A percentile compares a stretch with the other conserved stretches of the same genome.
phyloP scores from a whole-genome alignment of 1,140 invertebrate species.

The Brachionus calyciflorus region DNA sequence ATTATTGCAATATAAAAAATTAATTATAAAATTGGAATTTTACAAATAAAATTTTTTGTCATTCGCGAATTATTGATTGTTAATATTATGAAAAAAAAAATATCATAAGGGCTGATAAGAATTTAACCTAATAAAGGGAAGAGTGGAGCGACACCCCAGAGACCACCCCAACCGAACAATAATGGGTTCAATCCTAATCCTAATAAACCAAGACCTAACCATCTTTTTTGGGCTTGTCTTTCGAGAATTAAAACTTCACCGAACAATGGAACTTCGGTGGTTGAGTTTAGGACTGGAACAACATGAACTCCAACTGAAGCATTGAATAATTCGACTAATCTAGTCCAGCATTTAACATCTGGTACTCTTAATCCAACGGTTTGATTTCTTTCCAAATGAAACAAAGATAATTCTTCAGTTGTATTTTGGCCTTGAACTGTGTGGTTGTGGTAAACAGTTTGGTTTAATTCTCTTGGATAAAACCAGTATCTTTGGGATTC shows the following conservation, averaged over 20 bases:
- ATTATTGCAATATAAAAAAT: no score
- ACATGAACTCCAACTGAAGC: no score
- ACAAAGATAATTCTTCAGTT: background rate
- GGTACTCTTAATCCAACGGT: constrained; percentile 22
- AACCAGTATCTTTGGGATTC: constrained; percentile 16
- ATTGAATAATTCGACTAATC: constrained; percentile 40
- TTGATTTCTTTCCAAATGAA: background rate
- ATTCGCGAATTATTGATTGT: no score
- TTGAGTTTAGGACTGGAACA: no score
- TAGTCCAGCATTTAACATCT: constrained; percentile 29
- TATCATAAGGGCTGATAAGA: no score
- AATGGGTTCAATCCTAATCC: background rate
- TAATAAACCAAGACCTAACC: background rate
- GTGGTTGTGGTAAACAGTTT: constrained; percentile 40
- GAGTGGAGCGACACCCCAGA: background rate
- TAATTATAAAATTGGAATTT: no score
- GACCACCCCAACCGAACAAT: background rate
- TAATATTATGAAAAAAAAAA: no score
- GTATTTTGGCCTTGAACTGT: background rate
- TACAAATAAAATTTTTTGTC: no score
- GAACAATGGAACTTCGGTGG: no score
- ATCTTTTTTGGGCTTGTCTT: background rate
- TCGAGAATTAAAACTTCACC: background rate
- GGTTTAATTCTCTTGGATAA: constrained; percentile 29
- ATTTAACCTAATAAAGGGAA: background rate